Evolutionary conservation across 2,888 invertebrate genomes (phyloP).

Genomic region (Tachina lurida): DNA sequence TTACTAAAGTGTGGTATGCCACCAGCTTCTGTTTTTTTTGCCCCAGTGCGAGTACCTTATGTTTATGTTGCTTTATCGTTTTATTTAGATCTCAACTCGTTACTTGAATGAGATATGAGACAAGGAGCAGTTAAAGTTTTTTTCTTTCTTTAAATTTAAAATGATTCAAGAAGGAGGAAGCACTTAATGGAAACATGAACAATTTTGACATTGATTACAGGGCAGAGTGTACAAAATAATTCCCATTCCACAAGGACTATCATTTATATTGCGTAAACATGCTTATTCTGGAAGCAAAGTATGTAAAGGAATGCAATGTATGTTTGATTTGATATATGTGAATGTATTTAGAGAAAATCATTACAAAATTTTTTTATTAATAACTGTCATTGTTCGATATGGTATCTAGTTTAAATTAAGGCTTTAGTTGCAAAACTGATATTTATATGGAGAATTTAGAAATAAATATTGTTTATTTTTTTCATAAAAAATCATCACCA

Average conservation of each 20-base stretch:
- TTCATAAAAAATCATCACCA: too few relatives aligned
- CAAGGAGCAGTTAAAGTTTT: conserved; percentile 36
- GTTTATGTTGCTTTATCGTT: conserved; percentile 67
- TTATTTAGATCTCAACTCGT: conserved; percentile 62
- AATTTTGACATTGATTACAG: conserved; percentile 72
- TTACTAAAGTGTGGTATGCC: conserved; percentile 65
- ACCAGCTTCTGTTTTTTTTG: conserved; percentile 54
- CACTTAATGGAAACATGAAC: conserved; percentile 71
- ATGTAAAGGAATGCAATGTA: conserved; percentile 31
- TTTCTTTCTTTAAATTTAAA: conserved; percentile 20
- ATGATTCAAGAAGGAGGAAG: conserved; percentile 55
- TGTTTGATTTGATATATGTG: too few relatives aligned
- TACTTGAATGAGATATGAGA: conserved; percentile 24
- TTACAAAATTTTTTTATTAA: too few relatives aligned
- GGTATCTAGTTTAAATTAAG: too few relatives aligned
- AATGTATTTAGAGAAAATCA: too few relatives aligned
- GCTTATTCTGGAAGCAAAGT: background rate
- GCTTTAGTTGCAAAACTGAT: too few relatives aligned
- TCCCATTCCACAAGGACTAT: conserved; percentile 49
- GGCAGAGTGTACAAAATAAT: conserved; percentile 44
- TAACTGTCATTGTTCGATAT: too few relatives aligned
- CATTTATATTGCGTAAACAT: conserved; percentile 66
- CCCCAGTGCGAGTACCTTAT: conserved; percentile 64
- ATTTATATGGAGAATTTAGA: too few relatives aligned
- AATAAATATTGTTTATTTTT: too few relatives aligned